Evolutionary conservation across 2,888 invertebrate genomes (phyloP), one percentile per base, ranked within the genome.

Genomic region (Drosophila lacicola): DNA sequence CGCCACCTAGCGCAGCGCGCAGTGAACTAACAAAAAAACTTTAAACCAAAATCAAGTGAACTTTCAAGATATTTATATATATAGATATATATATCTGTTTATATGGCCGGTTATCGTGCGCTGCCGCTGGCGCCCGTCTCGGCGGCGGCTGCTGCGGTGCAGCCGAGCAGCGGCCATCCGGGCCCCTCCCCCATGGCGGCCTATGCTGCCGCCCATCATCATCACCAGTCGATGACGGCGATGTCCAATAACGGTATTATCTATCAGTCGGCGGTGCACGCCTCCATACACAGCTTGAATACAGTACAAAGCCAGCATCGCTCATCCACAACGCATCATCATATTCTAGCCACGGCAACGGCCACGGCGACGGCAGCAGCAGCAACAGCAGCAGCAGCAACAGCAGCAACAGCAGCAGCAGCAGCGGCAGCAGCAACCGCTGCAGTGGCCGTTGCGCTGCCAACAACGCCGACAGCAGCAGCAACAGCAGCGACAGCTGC

Each of bases 231-330:
- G 76, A 90, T 91, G 91, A 91, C 91, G 65, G 90, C 91, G 1
- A 87, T 91, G 90, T 90, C 92, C 25, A 92, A 92, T 86, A 92
- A 92, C 78, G 91, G 92, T 81, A 90, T 92, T 82, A 90, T 92
- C 72, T 92, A 92, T 91, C 92, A 92, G 78, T 90, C 92, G 80
- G 92, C 92, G 78, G 92, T 91, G 77, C 92, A 92, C 82, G 91
- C 92, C 79, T 90, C 91, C 41, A 91, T 92, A 77, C 92, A 92
- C 82, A 92, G 91, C 72, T 84, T 92, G 66, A 91, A 91, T 75
- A 91, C 91, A 74, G 89, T 91, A 68, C 91, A 91, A 84, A 91
- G 86, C 74, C 91, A 90, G 77, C 84, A 85, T 63, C 91, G 92
- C 49, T 87, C 91, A 68, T 70, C 88, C 14, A 83, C 87, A 10